These are phyloP conservation scores for Dreissena rostriformis DNA, from an alignment of 1,140 invertebrate genomes.

Conservation along the genomic window DNA sequence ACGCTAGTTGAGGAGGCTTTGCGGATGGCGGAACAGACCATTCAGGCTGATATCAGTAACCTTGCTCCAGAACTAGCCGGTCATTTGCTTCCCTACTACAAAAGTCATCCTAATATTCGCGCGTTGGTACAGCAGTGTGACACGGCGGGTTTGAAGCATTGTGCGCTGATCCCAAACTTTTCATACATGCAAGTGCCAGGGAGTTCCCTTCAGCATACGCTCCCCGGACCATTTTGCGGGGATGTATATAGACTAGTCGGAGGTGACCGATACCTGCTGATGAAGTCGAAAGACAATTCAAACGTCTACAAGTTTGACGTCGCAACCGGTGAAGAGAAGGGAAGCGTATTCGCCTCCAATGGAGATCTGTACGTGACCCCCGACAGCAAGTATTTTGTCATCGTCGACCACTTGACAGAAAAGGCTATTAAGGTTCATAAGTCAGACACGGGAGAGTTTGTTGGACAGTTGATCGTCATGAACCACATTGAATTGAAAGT, in stretches of 20 bases:
- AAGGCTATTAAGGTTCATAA: slow-evolving; percentile 78
- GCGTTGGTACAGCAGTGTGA: slow-evolving; percentile 76
- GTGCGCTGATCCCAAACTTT: slow-evolving; percentile 76
- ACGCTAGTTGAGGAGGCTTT: slow-evolving; percentile 73
- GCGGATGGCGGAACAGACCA: slow-evolving; percentile 63
- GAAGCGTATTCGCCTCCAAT: slow-evolving; percentile 72
- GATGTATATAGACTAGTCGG: slow-evolving; percentile 66
- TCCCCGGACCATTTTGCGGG: slow-evolving; percentile 57
- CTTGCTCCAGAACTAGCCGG: slow-evolving; percentile 74
- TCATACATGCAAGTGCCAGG: slow-evolving; percentile 76
- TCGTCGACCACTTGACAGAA: slow-evolving; percentile 78
- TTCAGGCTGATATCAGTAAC: slow-evolving; percentile 73
- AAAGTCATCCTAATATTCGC: slow-evolving; percentile 70
- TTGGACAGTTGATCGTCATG: slow-evolving; percentile 77
- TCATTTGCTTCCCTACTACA: slow-evolving; percentile 75
- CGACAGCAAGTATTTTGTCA: slow-evolving; percentile 70
- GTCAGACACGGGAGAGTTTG: slow-evolving; percentile 70
- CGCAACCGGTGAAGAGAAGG: slow-evolving; percentile 68
- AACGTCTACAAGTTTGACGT: slow-evolving; percentile 73
- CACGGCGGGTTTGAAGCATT: slow-evolving; percentile 71
- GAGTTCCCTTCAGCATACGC: slow-evolving; percentile 73
- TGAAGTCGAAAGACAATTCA: slow-evolving; percentile 69
- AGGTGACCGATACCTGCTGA: slow-evolving; percentile 67
- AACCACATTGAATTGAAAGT: slow-evolving; percentile 74
- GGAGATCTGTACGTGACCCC: slow-evolving; percentile 77